Evolutionary conservation across 1,140 invertebrate genomes (phyloP).

Genomic region (Pteromalus puparum): DNA sequence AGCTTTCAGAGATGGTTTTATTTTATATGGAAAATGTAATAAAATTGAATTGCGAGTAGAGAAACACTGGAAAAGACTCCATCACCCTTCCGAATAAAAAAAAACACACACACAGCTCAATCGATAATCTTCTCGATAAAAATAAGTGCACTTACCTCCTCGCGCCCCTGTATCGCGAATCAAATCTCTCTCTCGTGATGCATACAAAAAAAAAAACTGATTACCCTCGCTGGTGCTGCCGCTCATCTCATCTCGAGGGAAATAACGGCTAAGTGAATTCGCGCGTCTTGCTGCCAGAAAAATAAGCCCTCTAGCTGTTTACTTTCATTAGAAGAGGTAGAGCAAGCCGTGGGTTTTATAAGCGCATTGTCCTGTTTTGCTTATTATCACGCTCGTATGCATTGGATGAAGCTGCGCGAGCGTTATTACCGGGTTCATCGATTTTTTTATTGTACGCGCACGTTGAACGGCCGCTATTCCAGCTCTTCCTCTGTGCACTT

Average conservation of each 20-base stretch:
- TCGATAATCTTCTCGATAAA: background rate
- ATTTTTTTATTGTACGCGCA: background rate
- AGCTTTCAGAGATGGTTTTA: no score
- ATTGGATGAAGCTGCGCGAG: background rate
- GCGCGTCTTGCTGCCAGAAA: background rate
- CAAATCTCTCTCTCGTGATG: no score
- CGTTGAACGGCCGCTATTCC: no score
- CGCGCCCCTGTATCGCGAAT: background rate
- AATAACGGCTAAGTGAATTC: conserved; percentile 40
- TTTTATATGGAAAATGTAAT: no score
- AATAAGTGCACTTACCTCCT: background rate
- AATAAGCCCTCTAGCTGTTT: background rate
- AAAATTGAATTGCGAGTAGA: no score
- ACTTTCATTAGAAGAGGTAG: background rate
- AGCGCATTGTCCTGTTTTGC: background rate
- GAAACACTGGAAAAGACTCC: no score
- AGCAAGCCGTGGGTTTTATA: background rate
- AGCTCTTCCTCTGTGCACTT: background rate
- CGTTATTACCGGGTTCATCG: background rate
- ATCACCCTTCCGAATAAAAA: background rate
- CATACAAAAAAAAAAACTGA: background rate
- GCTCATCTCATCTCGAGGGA: conserved; percentile 48
- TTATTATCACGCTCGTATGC: background rate
- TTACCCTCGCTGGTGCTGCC: background rate
- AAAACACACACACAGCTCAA: background rate